A percentile compares a stretch with the other conserved stretches of the same genome.
These are phyloP conservation scores for Myiozetetes cayanensis DNA, from an alignment of 2,113 vertebrate genomes.

Conservation along the genomic window DNA sequence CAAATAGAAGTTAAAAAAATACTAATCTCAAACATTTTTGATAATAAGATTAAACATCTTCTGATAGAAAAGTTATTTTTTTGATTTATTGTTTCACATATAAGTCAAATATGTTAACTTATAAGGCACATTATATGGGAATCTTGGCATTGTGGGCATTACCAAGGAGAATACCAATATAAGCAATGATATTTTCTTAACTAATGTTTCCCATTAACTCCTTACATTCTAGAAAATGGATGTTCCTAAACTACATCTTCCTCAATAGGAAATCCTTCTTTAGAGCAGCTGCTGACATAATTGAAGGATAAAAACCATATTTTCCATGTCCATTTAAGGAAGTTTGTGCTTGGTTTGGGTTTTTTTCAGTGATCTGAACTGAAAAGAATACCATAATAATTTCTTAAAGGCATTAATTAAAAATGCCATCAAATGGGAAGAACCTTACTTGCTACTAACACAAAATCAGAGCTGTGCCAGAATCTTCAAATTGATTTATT, in stretches of 20 bases:
- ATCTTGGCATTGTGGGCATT: not conserved
- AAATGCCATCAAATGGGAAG: not conserved
- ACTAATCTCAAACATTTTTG: not conserved
- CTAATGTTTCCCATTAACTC: constrained; percentile 17
- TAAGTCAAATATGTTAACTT: not conserved
- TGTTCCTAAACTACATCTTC: not conserved
- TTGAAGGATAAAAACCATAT: not conserved
- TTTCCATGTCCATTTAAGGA: not conserved
- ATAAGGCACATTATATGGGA: not conserved
- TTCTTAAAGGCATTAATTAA: not conserved
- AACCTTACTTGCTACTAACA: not conserved
- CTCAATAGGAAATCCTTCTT: constrained; percentile 17
- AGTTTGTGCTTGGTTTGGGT: not conserved
- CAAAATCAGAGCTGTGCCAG: not conserved
- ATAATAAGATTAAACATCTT: not conserved
- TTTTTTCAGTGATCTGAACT: not conserved
- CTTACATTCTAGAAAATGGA: not conserved
- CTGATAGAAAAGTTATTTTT: not conserved
- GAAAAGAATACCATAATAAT: not conserved
- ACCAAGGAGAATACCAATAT: not conserved
- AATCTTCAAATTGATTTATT: not conserved
- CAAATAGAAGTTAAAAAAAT: not conserved
- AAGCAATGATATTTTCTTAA: not conserved
- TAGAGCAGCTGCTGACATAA: not conserved
- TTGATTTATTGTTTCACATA: not conserved